phyloP scores from a whole-genome alignment of 2,113 vertebrate species.

The Gymnobelideus leadbeateri region DNA sequence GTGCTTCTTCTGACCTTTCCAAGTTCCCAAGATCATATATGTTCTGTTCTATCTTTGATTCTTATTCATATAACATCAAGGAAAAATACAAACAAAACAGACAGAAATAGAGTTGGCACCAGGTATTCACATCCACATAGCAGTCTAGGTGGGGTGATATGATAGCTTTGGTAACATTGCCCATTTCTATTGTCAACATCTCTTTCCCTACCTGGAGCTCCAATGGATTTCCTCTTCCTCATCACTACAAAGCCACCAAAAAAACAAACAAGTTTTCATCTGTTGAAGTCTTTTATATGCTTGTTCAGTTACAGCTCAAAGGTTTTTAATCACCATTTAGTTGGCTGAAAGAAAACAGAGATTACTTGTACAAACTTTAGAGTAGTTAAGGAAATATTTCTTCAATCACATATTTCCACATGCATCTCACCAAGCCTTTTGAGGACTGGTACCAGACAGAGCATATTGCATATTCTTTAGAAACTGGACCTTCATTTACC shows the following conservation, averaged over 20 bases:
- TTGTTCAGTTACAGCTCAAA: not conserved
- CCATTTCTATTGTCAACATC: not conserved
- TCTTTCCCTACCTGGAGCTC: not conserved
- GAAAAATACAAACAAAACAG: not conserved
- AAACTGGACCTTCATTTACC: not conserved
- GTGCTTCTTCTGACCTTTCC: not conserved
- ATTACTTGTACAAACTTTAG: not conserved
- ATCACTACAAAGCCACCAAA: not conserved
- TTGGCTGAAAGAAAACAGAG: not conserved
- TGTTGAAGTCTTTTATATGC: not conserved
- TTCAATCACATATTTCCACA: not conserved
- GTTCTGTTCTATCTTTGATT: not conserved
- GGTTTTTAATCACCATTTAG: not conserved
- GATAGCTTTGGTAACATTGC: not conserved
- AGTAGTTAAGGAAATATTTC: not conserved
- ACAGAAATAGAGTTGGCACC: not conserved
- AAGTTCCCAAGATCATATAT: not conserved
- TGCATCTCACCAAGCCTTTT: not conserved
- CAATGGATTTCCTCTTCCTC: not conserved
- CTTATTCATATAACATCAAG: not conserved
- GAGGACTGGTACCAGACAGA: not conserved
- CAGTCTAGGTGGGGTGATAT: not conserved
- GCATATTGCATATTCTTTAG: not conserved
- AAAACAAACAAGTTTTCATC: not conserved
- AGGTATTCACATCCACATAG: not conserved